Base-by-base conservation (phyloP, 2,113 vertebrate species). In the Laticauda colubrina region DNA sequence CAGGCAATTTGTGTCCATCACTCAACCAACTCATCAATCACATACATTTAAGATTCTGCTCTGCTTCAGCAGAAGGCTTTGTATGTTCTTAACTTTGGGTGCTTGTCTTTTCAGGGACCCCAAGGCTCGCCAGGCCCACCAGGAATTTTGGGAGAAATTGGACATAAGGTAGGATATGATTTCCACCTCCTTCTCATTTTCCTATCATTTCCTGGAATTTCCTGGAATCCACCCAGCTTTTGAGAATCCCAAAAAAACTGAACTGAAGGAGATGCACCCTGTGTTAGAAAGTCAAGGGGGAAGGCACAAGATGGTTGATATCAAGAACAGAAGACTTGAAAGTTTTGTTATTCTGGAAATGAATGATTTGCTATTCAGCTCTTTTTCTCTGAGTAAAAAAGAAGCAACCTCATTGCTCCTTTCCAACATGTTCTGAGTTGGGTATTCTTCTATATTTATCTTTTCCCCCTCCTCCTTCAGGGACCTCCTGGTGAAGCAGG, bases 141-240 rank as follows among this genome's bases (percentile, higher is more conserved):
- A 0, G 99, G 99, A 11, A 96, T 98, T 61, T 96, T 98, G 87
- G 99, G 99, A 95, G 98, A 98, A 94, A 98, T 98, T 55, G 99
- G 99, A 15, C 97, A 94, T n/a, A 97, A 97, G 98, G 99, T 99
- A 97, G 94, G 97, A 97, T 95, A 43, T 59, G 12, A 45, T 20
- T n/a, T 90, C 85, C 88, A 20, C 5, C 59, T 5, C 14, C 2
- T 18, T 81, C 45, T 59, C 1, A 4, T 89, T 26, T 87, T 29
- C 69, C 1, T 48, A n/a, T 1, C 18, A 6, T 48, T 86, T 87
- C 29, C 86, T n/a, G 86, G 51, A n/a, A 23, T 48, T 86, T 87
- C 29, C 86, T n/a, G 86, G 51, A n/a, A 55, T 54, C 43, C 29
- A 55, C 18, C 69, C 69, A 21, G 15, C 34, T 81, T 8, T 81